Evolutionary conservation across 2,113 vertebrate genomes (phyloP).

Genomic region (Clinocottus analis): DNA sequence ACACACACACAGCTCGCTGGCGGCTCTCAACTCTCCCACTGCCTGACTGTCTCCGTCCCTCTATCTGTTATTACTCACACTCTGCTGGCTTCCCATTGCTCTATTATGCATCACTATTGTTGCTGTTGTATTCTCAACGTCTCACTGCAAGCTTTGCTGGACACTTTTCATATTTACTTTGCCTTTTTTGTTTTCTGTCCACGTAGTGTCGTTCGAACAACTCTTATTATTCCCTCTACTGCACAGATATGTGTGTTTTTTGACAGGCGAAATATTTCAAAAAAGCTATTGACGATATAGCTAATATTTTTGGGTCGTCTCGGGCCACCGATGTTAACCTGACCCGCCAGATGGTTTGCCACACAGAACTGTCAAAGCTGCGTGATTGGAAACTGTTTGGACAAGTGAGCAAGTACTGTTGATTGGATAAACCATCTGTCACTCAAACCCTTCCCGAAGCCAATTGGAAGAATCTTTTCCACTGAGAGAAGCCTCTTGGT

Average conservation of each 20-base stretch:
- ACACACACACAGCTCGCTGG: slow-evolving; percentile 30
- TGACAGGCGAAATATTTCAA: no score
- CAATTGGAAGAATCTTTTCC: no score
- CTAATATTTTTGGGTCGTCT: neutral
- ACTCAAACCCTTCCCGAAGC: neutral
- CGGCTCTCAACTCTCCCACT: slow-evolving; percentile 16
- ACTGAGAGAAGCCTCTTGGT: no score
- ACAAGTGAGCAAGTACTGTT: neutral
- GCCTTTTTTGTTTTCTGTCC: neutral
- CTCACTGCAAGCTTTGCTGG: slow-evolving; percentile 5
- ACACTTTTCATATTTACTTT: neutral
- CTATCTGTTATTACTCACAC: slow-evolving; percentile 36
- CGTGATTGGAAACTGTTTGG: neutral
- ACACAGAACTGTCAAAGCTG: no score
- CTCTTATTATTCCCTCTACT: neutral
- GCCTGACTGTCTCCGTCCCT: slow-evolving; percentile 17
- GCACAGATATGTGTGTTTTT: neutral
- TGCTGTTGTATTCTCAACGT: slow-evolving; percentile 13
- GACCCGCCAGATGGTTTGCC: no score
- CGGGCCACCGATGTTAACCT: neutral
- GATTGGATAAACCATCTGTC: neutral
- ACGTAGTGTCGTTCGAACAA: neutral
- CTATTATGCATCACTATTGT: neutral
- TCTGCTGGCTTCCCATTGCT: neutral
- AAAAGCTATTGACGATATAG: no score